Base-by-base conservation (phyloP, 2,113 vertebrate genomes). In the Dipodomys merriami region DNA sequence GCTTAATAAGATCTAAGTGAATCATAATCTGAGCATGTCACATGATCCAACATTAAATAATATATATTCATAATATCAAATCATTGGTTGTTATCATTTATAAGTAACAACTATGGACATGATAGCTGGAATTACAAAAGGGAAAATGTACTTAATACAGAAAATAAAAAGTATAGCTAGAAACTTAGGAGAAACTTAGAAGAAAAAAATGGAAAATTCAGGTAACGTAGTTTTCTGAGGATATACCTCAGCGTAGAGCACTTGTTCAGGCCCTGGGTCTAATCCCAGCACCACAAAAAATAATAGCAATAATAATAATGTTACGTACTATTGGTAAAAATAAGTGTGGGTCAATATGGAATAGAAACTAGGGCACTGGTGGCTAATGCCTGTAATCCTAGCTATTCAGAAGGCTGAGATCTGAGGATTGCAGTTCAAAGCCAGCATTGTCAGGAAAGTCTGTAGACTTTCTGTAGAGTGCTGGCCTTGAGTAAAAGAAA, bases 81-180 rank as follows among this genome's bases (percentile, higher is more conserved):
- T 29, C 73, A 93, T 13, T 82, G 33, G 10, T 72, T 94, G 95
- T 85, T 25, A 86, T 79, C 33, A 88, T 39, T 90, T 81, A 76
- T 53, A 88, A 57, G 81, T 13, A 91, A 88, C 22, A 30, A 49
- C 49, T 77, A 39, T n/a, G 39, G 10, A 67, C 53, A 62, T 62
- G 62, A 94, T 13, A 30, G 15, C 44, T 79, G 16, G 13, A 27
- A 11, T 33, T 30, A 33, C 12, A 57, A 13, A 12, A 23, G 1
- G 0, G 57, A 68, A 85, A 64, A 46, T 10, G 46, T n/a, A 12
- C 86, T 82, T 85, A 49, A 53, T 20, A 29, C 46, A 89, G n/a
- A 22, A 13, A 82, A 60, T 64, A 93, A 35, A 67, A 86, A 67
- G 39, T 16, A 82, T 7, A 83, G 69, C 10, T 74, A 73, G 11